A percentile compares a stretch with the other conserved stretches of the same genome.
These are phyloP conservation scores for Itoplectis maculator DNA, from an alignment of 2,888 invertebrate genomes.

Conservation along the genomic window DNA sequence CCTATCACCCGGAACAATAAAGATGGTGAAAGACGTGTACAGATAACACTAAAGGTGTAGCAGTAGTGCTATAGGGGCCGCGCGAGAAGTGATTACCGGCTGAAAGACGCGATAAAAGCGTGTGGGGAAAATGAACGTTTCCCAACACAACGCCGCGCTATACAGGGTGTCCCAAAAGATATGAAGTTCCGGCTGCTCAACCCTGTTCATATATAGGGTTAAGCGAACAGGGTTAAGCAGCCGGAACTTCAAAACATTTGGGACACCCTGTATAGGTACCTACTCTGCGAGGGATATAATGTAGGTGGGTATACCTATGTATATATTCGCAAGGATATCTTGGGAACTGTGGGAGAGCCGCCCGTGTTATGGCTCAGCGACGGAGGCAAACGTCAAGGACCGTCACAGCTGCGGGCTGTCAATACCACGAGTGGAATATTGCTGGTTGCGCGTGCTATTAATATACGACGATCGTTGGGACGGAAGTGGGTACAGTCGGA, in stretches of 20 bases:
- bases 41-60: slow-evolving; percentile 15
- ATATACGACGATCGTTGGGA: slow-evolving; percentile 58
- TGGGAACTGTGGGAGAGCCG: slow-evolving; percentile 3
- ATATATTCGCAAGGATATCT: slow-evolving; percentile 10
- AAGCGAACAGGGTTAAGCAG: too few relatives aligned
- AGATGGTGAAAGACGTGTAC: slow-evolving; percentile 28
- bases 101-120: slow-evolving; percentile 34
- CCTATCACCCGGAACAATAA: not conserved
- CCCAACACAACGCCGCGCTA: not conserved
- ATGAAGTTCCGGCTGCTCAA: too few relatives aligned
- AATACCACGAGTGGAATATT: slow-evolving; percentile 26
- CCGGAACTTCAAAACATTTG: too few relatives aligned
- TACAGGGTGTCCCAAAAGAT: too few relatives aligned
- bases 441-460: slow-evolving; percentile 23
- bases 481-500: slow-evolving; percentile 61
- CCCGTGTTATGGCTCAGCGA: slow-evolving; percentile 2
- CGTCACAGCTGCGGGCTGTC: slow-evolving; percentile 18
- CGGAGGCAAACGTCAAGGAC: slow-evolving; percentile 15
- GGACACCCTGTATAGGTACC: too few relatives aligned
- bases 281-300: not conserved
- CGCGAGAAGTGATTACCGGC: slow-evolving; percentile 18
- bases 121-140: slow-evolving; percentile 28
- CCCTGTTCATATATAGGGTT: too few relatives aligned
- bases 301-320: not conserved
- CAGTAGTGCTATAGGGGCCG: too few relatives aligned